These are phyloP conservation scores for Dicyrtomina minuta DNA, from an alignment of 2,888 invertebrate species.

Conservation along the genomic window DNA sequence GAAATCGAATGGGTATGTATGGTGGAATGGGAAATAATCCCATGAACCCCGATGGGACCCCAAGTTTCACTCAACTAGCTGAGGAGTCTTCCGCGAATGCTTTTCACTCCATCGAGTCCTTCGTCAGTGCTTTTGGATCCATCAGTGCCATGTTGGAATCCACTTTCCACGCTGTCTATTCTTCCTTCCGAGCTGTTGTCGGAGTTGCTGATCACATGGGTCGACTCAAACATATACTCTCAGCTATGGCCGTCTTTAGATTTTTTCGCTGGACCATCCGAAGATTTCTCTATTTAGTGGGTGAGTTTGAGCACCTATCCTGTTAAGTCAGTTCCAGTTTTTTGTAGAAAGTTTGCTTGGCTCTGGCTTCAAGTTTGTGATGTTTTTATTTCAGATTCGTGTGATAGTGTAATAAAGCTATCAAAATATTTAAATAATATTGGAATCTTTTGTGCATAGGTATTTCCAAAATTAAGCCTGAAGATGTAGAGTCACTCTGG, in stretches of 20 bases:
- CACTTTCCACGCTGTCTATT: constrained; percentile 91
- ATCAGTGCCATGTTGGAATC: constrained; percentile 96
- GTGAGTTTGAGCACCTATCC: too few relatives aligned
- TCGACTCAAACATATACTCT: constrained; percentile 82
- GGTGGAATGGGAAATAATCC: constrained; percentile 28
- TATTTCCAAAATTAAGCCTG: constrained; percentile 50
- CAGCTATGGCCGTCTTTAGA: constrained; percentile 79
- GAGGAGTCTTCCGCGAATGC: constrained; percentile 90
- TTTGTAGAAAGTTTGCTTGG: too few relatives aligned
- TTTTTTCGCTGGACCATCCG: constrained; percentile 77
- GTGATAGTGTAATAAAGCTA: too few relatives aligned
- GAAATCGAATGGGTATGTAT: background rate
- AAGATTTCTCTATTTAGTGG: constrained; percentile 70
- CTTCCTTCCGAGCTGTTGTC: constrained; percentile 90
- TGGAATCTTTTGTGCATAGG: constrained; percentile 32
- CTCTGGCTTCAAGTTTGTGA: too few relatives aligned
- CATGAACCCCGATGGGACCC: constrained; percentile 45
- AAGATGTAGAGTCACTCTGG: constrained; percentile 48
- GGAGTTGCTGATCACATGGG: constrained; percentile 94
- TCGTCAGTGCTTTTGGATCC: constrained; percentile 87
- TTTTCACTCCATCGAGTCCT: constrained; percentile 90
- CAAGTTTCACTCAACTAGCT: constrained; percentile 74
- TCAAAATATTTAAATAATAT: too few relatives aligned
- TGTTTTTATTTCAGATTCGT: too few relatives aligned
- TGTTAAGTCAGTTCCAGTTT: too few relatives aligned